Conservation (phyloP, 2,888 invertebrate species). For the Lithophane leautieri region DNA sequence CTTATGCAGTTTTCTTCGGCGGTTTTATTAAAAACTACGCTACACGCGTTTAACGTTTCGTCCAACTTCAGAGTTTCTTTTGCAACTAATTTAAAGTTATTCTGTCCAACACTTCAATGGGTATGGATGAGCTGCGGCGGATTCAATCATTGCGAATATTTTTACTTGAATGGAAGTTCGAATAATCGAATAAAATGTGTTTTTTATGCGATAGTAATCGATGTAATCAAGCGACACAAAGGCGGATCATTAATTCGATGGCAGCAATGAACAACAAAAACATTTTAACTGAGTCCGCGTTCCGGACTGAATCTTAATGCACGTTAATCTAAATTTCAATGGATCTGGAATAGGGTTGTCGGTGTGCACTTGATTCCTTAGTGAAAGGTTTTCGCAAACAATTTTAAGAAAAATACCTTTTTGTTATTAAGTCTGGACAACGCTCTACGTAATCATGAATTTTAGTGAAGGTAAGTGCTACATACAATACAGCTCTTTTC, state of each 20-base stretch:
- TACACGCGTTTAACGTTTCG: conserved; percentile 47
- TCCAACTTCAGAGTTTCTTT: conserved; percentile 55
- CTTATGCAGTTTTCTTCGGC: conserved; percentile 49
- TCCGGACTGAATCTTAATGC: conserved; percentile 75
- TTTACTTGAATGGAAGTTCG: conserved; percentile 23
- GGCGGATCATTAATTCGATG: conserved; percentile 71
- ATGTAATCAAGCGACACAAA: conserved; percentile 71
- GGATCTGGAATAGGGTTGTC: conserved; percentile 67
- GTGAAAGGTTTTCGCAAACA: conserved; percentile 6
- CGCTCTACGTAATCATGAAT: not conserved
- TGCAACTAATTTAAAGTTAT: conserved; percentile 64
- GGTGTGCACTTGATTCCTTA: conserved; percentile 24
- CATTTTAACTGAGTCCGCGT: conserved; percentile 74
- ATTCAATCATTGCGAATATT: conserved; percentile 43
- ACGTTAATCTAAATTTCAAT: conserved; percentile 80
- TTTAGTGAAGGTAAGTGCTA: not conserved
- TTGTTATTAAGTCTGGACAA: not conserved
- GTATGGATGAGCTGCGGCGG: conserved; percentile 43
- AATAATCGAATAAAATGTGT: conserved; percentile 43
- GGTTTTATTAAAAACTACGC: conserved; percentile 59
- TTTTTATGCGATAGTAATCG: conserved; percentile 66
- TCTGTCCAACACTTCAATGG: conserved; percentile 46
- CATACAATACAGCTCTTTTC: not conserved
- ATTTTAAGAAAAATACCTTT: not conserved
- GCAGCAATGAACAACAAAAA: conserved; percentile 76